phyloP scores from a whole-genome alignment of 2,888 invertebrate genomes.

The Balanococcus diminutus region DNA sequence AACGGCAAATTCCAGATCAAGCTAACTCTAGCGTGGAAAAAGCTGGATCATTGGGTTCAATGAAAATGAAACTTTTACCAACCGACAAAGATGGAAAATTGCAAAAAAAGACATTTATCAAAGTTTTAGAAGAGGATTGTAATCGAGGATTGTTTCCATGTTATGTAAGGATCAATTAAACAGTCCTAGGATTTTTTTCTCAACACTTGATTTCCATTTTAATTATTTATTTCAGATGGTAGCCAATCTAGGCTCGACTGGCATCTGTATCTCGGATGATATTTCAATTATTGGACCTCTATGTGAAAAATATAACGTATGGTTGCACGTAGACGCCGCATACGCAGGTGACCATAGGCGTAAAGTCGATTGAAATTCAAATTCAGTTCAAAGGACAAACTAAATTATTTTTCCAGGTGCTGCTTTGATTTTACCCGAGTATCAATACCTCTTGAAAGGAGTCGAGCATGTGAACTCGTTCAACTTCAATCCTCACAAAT shows the following conservation, averaged over 20 bases:
- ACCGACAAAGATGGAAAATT: constrained; percentile 72
- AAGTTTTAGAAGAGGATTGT: constrained; percentile 77
- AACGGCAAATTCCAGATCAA: constrained; percentile 66
- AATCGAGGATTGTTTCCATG: constrained; percentile 83
- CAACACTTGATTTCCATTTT: too few species aligned
- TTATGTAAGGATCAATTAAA: constrained; percentile 67
- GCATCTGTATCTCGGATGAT: constrained; percentile 86
- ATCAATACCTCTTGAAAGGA: constrained; percentile 76
- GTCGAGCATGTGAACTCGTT: constrained; percentile 85
- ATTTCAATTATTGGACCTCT: constrained; percentile 81
- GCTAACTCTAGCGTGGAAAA: constrained; percentile 91
- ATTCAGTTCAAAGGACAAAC: background rate
- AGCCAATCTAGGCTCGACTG: constrained; percentile 84
- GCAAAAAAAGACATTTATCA: constrained; percentile 70
- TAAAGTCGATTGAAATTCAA: too few species aligned
- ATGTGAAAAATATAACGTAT: constrained; percentile 75
- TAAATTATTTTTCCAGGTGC: constrained; percentile 66
- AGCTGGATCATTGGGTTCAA: constrained; percentile 78
- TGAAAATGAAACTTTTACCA: constrained; percentile 76
- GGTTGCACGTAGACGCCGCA: constrained; percentile 95
- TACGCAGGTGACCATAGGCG: constrained; percentile 71
- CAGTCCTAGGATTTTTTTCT: too few species aligned
- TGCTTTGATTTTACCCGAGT: constrained; percentile 91
- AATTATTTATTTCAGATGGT: constrained; percentile 78
- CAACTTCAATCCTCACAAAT: constrained; percentile 95